phyloP scores from a whole-genome alignment of 2,113 vertebrate genomes.

The Megaceryle maxima region DNA sequence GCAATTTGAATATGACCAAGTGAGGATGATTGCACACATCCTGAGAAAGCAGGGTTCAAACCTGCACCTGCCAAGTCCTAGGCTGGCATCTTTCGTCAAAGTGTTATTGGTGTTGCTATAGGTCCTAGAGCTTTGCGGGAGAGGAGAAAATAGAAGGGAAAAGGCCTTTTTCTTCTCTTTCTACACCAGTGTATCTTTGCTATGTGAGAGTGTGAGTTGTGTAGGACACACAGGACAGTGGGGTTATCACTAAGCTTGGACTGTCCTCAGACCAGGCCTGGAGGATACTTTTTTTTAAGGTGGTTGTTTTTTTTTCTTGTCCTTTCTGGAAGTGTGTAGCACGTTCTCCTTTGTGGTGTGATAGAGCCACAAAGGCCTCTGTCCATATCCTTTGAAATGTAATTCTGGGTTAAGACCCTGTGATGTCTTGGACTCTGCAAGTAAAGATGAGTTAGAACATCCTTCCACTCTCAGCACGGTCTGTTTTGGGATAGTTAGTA shows the following conservation, averaged over 20 bases:
- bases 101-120: background rate
- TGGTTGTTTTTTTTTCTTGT: background rate
- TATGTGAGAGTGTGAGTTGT: background rate
- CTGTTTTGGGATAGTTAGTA: background rate
- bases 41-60: background rate
- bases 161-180: background rate
- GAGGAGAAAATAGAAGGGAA: background rate
- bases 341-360: background rate
- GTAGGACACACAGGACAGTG: background rate
- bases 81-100: background rate
- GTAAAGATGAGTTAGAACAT: background rate
- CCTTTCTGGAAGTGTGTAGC: background rate
- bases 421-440: background rate
- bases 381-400: background rate
- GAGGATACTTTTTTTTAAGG: background rate
- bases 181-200: background rate
- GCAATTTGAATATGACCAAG: background rate
- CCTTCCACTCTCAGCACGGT: background rate
- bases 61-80: background rate
- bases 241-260: background rate
- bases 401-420: background rate
- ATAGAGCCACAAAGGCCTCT: background rate
- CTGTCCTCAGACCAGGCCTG: background rate
- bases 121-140: background rate
- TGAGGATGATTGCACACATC: accelerated